phyloP scores from a whole-genome alignment of 53 echinoderm and acorn worm species.

The Antedon mediterranea region DNA sequence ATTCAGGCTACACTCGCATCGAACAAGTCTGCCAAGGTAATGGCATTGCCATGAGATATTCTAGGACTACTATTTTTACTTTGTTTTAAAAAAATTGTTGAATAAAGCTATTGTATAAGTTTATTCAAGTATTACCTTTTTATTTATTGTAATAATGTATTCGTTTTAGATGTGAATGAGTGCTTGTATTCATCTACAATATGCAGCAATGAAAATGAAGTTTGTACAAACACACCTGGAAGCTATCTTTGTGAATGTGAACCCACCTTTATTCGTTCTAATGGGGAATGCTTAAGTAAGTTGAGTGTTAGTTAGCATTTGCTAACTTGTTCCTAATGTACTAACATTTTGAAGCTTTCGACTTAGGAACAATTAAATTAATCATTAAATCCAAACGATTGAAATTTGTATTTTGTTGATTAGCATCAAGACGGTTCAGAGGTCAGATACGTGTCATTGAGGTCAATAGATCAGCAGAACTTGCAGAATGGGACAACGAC shows the following conservation, averaged over 20 bases:
- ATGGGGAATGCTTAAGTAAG: background rate
- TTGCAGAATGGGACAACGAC: background rate
- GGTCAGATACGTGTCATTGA: constrained; percentile 2
- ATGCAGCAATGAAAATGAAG: constrained; percentile 41
- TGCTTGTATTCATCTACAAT: background rate
- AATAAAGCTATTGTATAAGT: too few species aligned
- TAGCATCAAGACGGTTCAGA: constrained; percentile 5
- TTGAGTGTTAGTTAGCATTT: too few species aligned
- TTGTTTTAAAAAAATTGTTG: too few species aligned
- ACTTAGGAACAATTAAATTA: too few species aligned
- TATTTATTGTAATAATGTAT: too few species aligned
- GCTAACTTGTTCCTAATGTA: too few species aligned
- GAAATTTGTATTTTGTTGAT: background rate
- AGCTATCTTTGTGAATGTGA: constrained; percentile 49
- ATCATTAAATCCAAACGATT: too few species aligned
- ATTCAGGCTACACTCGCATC: background rate
- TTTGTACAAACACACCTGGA: constrained; percentile 46
- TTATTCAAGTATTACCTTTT: too few species aligned
- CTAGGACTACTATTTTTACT: too few species aligned
- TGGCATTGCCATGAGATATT: too few species aligned
- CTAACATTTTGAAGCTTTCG: too few species aligned
- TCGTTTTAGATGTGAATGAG: background rate
- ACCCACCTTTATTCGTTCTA: background rate
- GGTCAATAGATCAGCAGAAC: constrained; percentile 11
- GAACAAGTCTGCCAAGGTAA: background rate